Evolutionary conservation across 2,888 invertebrate genomes (phyloP), one percentile per base, ranked within the genome.

Genomic region (Ptilodon capucinus): DNA sequence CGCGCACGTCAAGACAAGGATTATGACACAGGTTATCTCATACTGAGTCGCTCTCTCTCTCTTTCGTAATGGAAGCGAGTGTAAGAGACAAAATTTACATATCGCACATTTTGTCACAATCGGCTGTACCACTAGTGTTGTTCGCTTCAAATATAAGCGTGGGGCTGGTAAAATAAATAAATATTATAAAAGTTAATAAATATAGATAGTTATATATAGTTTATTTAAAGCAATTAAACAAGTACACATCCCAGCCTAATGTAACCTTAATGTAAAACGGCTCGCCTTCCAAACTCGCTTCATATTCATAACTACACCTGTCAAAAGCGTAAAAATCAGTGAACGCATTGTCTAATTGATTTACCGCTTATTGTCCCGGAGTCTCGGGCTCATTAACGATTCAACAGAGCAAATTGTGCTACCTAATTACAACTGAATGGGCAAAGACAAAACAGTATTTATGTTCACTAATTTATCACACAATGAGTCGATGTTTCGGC

Each of bases 341-440:
- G 61, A 69, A 78, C 71, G 71, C 71, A 71, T 71, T 81, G 75
- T 78, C 66, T 79, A 86, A 85, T 84, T 83, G 86, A 87, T 86
- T 87, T 79, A 78, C 77, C 81, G 76, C 79, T 74, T 71, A 83
- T 88, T 89, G 86, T 87, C 73, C 71, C 49, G 68, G 51, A 73
- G 74, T 72, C 71, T 68, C 68, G 54, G 64, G 68, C 86, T 88
- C 84, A 88, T 90, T 84, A 86, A 68, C 73, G 81, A 89, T 90
- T 84, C 89, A 89, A 80, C 78, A 86, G 81, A 84, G 81, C 81
- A 80, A 88, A 91, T 90, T 86, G 84, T 87, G 91, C 91, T 91
- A 90, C 90, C 91, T 89, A 86, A 90, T 90, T 88, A 89, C 64
- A 84, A 76, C 68, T 80, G 82, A 89, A 90, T 85, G 77, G 73